These are phyloP conservation scores for Takifugu bimaculatus DNA, from an alignment of 2,113 vertebrate genomes.

Conservation along the genomic window DNA sequence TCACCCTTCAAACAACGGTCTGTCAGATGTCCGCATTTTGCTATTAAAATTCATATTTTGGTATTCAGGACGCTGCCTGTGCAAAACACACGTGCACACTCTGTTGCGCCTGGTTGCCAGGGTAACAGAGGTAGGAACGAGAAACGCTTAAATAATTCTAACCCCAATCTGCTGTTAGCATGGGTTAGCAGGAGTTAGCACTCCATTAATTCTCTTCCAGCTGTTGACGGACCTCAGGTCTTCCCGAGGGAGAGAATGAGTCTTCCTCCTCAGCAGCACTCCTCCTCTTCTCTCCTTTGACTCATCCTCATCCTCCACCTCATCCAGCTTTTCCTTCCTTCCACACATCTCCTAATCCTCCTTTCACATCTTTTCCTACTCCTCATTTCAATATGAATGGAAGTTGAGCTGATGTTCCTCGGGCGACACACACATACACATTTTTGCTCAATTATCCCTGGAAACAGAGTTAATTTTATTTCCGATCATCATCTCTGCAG, in stretches of 20 bases:
- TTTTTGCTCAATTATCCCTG: constrained; percentile 14
- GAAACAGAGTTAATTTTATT: constrained; percentile 44
- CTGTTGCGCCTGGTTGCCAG: constrained; percentile 32
- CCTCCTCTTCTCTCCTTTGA: constrained; percentile 2
- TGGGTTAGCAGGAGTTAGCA: too few relatives aligned
- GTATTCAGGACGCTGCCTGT: too few relatives aligned
- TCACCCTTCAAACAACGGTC: too few relatives aligned
- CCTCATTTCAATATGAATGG: constrained; percentile 60
- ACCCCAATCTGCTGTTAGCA: too few relatives aligned
- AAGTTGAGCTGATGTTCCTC: constrained; percentile 49
- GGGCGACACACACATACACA: constrained; percentile 16
- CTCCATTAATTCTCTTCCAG: too few relatives aligned
- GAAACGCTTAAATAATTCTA: too few relatives aligned
- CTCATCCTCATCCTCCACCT: background rate
- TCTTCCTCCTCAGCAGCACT: constrained; percentile 23
- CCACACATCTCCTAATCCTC: constrained; percentile 22
- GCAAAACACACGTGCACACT: constrained; percentile 26
- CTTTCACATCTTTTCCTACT: constrained; percentile 12
- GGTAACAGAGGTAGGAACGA: constrained; percentile 7
- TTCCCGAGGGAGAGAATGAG: too few relatives aligned
- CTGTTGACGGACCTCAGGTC: too few relatives aligned
- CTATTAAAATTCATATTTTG: too few relatives aligned
- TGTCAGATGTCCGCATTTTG: too few relatives aligned
- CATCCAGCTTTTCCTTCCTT: background rate
- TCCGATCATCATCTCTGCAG: constrained; percentile 21